phyloP scores from a whole-genome alignment of 2,113 vertebrate species.

The Panthera uncia region DNA sequence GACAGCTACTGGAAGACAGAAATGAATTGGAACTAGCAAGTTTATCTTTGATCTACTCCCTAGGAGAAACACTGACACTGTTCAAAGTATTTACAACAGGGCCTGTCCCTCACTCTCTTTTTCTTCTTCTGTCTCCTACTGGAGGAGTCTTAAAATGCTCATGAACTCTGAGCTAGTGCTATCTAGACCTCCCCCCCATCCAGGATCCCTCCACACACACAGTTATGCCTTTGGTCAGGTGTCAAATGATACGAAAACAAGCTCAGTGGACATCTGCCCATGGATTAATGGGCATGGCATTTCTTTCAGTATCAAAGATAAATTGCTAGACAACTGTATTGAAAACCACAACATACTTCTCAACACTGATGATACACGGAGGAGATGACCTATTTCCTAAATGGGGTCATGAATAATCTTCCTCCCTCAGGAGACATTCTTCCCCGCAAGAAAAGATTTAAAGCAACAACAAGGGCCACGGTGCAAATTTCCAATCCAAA shows the following conservation, averaged over 20 bases:
- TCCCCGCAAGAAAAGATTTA: background rate
- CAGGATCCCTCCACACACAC: background rate
- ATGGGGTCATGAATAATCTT: constrained; percentile 24
- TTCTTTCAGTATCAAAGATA: constrained; percentile 71
- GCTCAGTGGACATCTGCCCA: constrained; percentile 62
- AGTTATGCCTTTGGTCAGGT: constrained; percentile 43
- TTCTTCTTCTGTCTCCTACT: background rate
- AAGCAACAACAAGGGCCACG: background rate
- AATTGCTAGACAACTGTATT: constrained; percentile 71
- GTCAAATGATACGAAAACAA: constrained; percentile 65
- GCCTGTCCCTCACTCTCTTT: background rate
- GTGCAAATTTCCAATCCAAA: background rate
- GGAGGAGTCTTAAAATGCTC: constrained; percentile 58
- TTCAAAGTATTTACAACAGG: constrained; percentile 22
- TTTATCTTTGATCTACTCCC: constrained; percentile 61
- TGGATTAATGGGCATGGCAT: constrained; percentile 69
- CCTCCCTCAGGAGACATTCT: background rate
- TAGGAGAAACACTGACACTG: constrained; percentile 19
- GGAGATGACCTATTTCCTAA: constrained; percentile 54
- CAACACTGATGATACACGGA: background rate
- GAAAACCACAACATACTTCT: constrained; percentile 44
- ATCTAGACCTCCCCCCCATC: background rate
- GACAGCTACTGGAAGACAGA: constrained; percentile 61
- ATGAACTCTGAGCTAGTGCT: constrained; percentile 37
- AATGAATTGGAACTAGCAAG: constrained; percentile 59